phyloP scores from a whole-genome alignment of 2,113 vertebrate species.

The Tringa solitaria region DNA sequence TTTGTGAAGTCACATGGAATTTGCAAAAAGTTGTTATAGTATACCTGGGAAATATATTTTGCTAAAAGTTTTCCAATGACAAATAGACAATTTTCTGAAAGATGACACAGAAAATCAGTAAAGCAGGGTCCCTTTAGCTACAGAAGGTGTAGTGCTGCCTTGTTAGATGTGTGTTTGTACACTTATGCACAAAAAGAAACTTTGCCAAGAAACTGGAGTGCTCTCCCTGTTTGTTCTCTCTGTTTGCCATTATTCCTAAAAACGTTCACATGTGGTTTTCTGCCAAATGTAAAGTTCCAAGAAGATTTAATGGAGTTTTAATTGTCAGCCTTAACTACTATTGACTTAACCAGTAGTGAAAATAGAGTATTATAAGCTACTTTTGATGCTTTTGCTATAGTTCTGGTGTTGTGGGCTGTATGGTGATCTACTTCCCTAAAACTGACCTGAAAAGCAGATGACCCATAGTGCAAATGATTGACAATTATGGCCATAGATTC shows the following conservation, averaged over 20 bases:
- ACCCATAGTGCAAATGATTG: background rate
- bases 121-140: background rate
- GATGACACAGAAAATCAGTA: background rate
- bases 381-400: background rate
- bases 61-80: background rate
- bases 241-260: background rate
- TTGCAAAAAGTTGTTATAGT: background rate
- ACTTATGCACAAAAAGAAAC: background rate
- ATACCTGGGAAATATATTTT: background rate
- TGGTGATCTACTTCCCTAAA: background rate
- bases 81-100: background rate
- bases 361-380: background rate
- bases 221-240: background rate
- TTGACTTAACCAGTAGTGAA: background rate
- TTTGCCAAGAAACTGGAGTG: background rate
- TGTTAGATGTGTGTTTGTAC: background rate
- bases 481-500: background rate
- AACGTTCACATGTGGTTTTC: background rate
- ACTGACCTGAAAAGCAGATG: background rate
- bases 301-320: background rate
- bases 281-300: background rate
- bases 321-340: background rate
- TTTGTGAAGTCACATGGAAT: background rate
- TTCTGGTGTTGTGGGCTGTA: background rate
- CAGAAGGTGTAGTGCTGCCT: background rate